These are phyloP conservation scores for Sebastes diaconus DNA, from an alignment of 2,797 vertebrate species.

Conservation along the genomic window DNA sequence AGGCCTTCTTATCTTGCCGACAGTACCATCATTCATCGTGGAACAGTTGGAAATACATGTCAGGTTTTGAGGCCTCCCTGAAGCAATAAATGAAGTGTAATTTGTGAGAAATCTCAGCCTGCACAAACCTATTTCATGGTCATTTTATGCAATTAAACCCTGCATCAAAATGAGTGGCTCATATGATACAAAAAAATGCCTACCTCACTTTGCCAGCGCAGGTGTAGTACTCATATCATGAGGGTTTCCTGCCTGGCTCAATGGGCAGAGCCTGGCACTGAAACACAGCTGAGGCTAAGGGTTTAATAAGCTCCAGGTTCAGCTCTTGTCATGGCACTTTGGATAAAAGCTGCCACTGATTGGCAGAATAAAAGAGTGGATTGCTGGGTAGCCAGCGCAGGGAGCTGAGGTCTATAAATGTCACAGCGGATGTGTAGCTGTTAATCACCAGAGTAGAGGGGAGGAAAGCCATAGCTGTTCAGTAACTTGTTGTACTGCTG, in stretches of 20 bases:
- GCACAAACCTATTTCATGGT: neutral
- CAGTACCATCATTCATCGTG: neutral
- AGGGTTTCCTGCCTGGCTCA: neutral
- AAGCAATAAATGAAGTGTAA: neutral
- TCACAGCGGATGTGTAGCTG: too few species aligned
- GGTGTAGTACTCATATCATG: neutral
- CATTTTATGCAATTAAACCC: neutral
- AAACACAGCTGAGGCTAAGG: constrained; percentile 7
- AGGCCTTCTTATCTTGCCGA: neutral
- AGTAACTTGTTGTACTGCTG: too few species aligned
- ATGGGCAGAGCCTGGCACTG: neutral
- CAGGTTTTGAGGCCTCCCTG: neutral
- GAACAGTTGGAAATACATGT: neutral
- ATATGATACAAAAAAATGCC: neutral
- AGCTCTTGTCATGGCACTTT: neutral
- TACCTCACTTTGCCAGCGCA: neutral
- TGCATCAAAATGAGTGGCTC: neutral
- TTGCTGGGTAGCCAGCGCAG: neutral
- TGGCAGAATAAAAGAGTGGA: neutral
- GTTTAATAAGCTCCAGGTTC: constrained; percentile 25
- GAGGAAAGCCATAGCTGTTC: too few species aligned
- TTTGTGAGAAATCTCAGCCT: constrained; percentile 2
- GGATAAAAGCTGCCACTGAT: constrained; percentile 13
- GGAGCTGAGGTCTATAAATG: too few species aligned
- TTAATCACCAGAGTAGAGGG: too few species aligned